These are phyloP conservation scores for Ganaspis sp. DNA, from an alignment of 1,140 invertebrate species.

Conservation along the genomic window DNA sequence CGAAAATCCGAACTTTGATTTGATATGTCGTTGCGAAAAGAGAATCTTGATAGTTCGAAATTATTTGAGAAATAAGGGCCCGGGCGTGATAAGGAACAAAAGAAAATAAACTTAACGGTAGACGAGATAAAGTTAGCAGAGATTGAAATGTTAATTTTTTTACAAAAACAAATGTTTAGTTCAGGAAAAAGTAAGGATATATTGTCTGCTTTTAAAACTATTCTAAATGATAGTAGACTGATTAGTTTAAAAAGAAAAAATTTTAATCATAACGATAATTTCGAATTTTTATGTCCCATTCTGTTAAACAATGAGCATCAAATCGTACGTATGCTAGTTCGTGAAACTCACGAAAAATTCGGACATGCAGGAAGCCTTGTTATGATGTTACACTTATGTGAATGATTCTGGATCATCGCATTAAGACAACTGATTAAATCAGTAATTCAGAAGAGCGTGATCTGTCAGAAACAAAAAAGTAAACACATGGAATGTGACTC, in stretches of 20 bases:
- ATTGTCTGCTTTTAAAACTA: constrained; percentile 40
- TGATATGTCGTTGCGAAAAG: not conserved
- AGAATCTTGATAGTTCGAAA: constrained; percentile 6
- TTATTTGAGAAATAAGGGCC: constrained; percentile 39
- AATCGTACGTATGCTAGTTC: too few relatives aligned
- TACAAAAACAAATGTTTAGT: constrained; percentile 46
- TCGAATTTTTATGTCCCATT: too few relatives aligned
- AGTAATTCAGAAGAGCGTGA: not conserved
- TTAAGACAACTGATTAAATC: not conserved
- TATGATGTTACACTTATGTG: constrained; percentile 45
- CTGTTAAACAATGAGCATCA: too few relatives aligned
- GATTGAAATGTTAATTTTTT: constrained; percentile 45
- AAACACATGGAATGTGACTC: not conserved
- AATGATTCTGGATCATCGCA: not conserved
- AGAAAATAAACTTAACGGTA: constrained; percentile 39
- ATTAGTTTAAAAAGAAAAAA: constrained; percentile 53
- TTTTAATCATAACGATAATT: too few relatives aligned
- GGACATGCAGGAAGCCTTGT: too few relatives aligned
- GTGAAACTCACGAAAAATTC: too few relatives aligned
- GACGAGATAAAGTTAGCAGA: constrained; percentile 50
- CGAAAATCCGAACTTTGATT: constrained; percentile 20
- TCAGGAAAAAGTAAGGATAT: constrained; percentile 14
- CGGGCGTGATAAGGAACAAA: constrained; percentile 34
- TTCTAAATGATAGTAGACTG: constrained; percentile 48
- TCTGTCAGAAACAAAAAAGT: not conserved